phyloP scores from a whole-genome alignment of 2,113 vertebrate genomes.

The Sebastes fasciatus region DNA sequence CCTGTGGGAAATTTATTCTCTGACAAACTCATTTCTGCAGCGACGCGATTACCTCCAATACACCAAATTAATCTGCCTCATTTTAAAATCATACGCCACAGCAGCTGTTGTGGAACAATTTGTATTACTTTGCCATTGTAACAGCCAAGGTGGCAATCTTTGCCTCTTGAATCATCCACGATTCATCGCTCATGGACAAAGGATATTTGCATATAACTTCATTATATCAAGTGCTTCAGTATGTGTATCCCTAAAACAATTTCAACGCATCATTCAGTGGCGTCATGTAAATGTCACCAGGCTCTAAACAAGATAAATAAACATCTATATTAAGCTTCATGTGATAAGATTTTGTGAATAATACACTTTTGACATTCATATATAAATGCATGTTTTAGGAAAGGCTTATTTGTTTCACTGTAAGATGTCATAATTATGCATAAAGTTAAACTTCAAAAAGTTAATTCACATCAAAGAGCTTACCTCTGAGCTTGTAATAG shows the following conservation, averaged over 20 bases:
- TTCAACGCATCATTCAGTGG: neutral
- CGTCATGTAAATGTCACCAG: neutral
- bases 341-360: conserved; percentile 2
- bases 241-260: neutral
- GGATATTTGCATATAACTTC: conserved; percentile 28
- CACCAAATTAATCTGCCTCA: conserved; percentile 55
- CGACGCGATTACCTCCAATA: conserved; percentile 46
- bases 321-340: neutral
- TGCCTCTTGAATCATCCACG: conserved; percentile 30
- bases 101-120: conserved; percentile 42
- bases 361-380: neutral
- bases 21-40: conserved; percentile 53
- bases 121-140: conserved; percentile 31
- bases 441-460: conserved; percentile 21
- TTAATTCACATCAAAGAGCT: conserved; percentile 21
- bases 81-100: conserved; percentile 38
- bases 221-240: conserved; percentile 16
- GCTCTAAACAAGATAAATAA: neutral
- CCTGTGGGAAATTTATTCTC: conserved; percentile 64
- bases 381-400: too few species aligned
- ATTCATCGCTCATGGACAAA: conserved; percentile 18
- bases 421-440: conserved; percentile 27
- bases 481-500: conserved; percentile 95
- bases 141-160: conserved; percentile 1
- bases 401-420: too few species aligned